Evolutionary conservation across 1,140 invertebrate genomes (phyloP), one percentile per base, ranked within the genome.

Genomic region (Sinella curviseta): DNA sequence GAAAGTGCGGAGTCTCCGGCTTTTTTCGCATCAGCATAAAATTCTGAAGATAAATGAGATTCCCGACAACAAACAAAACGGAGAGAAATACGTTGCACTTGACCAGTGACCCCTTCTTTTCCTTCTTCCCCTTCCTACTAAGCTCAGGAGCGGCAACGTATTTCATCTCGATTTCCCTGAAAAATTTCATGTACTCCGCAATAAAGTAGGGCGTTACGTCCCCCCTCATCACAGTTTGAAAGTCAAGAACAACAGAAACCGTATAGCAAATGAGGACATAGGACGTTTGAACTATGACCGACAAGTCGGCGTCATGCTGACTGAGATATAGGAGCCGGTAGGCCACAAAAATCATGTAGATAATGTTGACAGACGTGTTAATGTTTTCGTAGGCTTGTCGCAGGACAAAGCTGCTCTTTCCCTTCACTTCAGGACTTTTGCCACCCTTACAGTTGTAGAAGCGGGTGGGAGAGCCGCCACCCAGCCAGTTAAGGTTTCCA

Each of bases 41-140:
- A 76, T 76, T 76, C 28, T 76, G 74, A 16, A 76, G 2, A 48
- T 12, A 48, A 20, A 48, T 48, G 39, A 48, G 39, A 48, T 48
- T 48, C 8, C 39, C 39, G 8, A 48, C 39, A 20, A 20, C 8
- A 20, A 48, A 48, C 20, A 48, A 48, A 48, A 48, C 39, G 39
- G 39, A 8, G 39, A 48, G 39, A 20, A 48, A 48, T 8, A 48
- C 8, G 20, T 48, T 48, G 39, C 39, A 48, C 39, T 48, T 48
- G 39, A 48, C 39, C 39, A 12, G 8, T 48, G 39, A 12, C 39
- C 20, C 20, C n/a, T n/a, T n/a, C n/a, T n/a, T n/a, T n/a, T n/a
- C n/a, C n/a, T n/a, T n/a, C n/a, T n/a, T n/a, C n/a, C n/a, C n/a
- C n/a, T n/a, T n/a, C n/a, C n/a, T n/a, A n/a, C n/a, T n/a, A n/a